A percentile compares a stretch with the other conserved stretches of the same genome.
Conservation (phyloP, 2,113 vertebrate genomes). For the Chlorodrepanis virens region DNA sequence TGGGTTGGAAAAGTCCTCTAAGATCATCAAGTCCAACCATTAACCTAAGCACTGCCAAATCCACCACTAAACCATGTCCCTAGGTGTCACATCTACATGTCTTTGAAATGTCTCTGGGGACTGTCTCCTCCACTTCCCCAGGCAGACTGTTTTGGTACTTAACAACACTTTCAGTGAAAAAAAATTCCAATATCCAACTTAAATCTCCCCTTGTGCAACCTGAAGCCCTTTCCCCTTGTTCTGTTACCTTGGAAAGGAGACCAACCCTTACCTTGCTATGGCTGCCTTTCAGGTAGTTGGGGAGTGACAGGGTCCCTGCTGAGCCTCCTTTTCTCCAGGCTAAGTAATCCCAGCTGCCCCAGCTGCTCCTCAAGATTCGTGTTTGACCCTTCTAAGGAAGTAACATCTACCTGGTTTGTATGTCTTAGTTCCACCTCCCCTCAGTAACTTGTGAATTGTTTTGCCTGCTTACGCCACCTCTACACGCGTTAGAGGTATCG, state of each 20-base stretch:
- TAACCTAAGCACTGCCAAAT: not conserved
- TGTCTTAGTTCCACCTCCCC: not conserved
- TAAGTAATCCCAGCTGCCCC: not conserved
- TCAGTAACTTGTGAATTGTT: not conserved
- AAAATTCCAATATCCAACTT: not conserved
- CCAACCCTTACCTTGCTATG: not conserved
- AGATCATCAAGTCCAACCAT: accelerated
- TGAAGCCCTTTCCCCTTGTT: not conserved
- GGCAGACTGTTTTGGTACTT: not conserved
- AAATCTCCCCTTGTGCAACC: not conserved
- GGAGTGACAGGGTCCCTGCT: not conserved
- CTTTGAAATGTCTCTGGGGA: not conserved
- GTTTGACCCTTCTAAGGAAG: not conserved
- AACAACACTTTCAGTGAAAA: not conserved
- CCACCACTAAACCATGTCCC: not conserved
- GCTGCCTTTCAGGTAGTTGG: accelerated
- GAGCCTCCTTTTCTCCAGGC: not conserved
- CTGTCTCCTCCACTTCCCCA: accelerated
- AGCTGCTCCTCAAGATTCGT: not conserved
- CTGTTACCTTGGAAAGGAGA: not conserved
- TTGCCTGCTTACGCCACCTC: not conserved
- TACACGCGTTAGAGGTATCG: not conserved
- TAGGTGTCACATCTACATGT: not conserved
- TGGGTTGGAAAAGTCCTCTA: not conserved
- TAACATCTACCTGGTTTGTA: not conserved